These are phyloP conservation scores for Eidolon dupreanum DNA, from an alignment of 2,797 vertebrate species.

Conservation along the genomic window DNA sequence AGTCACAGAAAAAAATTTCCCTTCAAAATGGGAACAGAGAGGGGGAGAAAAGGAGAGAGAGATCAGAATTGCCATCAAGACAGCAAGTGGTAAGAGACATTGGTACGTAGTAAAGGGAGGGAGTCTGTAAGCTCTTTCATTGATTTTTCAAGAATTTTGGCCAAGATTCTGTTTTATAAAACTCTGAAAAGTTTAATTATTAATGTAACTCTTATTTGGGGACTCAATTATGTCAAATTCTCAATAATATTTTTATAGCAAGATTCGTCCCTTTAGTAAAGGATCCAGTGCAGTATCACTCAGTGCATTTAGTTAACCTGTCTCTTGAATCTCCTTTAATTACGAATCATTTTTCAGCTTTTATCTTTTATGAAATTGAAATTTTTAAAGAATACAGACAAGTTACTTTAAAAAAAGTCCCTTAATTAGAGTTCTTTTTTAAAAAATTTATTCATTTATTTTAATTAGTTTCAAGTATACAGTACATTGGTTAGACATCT, in stretches of 20 bases:
- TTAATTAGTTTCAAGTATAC: too few species aligned
- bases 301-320: not conserved
- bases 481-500: too few species aligned
- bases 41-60: not conserved
- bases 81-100: fast-evolving
- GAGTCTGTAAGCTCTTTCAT: not conserved
- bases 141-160: not conserved
- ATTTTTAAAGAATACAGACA: not conserved
- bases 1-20: not conserved
- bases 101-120: not conserved
- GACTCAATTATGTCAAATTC: not conserved
- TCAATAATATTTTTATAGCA: not conserved
- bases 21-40: not conserved
- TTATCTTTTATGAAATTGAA: not conserved
- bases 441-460: too few species aligned
- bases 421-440: not conserved
- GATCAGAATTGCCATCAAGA: not conserved
- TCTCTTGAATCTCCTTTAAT: not conserved
- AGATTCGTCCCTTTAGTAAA: not conserved
- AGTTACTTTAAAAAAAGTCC: not conserved
- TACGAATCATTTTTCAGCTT: not conserved
- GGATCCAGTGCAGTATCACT: not conserved
- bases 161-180: not conserved
- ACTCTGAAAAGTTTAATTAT: not conserved
- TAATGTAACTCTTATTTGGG: not conserved